These are phyloP conservation scores for Cataglyphis rosenhaueri DNA, from an alignment of 2,888 invertebrate genomes.

Conservation along the genomic window DNA sequence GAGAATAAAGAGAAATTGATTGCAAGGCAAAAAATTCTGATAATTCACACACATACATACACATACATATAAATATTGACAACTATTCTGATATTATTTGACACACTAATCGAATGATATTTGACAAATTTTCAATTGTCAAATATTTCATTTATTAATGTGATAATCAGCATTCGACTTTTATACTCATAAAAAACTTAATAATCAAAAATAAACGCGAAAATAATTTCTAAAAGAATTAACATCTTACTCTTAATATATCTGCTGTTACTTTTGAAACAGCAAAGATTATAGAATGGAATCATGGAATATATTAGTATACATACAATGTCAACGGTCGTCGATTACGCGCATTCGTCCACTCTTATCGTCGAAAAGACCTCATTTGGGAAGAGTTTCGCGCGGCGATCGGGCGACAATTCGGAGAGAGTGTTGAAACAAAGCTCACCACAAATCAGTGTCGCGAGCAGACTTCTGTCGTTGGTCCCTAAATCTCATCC, in stretches of 20 bases:
- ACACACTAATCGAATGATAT: background rate
- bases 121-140: background rate
- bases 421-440: constrained; percentile 82
- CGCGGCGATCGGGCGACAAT: constrained; percentile 67
- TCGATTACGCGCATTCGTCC: background rate
- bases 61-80: background rate
- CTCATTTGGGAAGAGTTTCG: constrained; percentile 56
- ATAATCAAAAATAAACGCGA: background rate
- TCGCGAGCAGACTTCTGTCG: constrained; percentile 84
- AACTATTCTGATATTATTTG: background rate
- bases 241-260: background rate
- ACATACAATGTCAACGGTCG: background rate
- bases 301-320: background rate
- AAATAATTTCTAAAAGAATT: background rate
- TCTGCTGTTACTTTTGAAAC: background rate
- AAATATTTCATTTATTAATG: background rate
- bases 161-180: background rate
- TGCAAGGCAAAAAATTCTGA: background rate
- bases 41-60: background rate
- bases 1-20: background rate
- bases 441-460: constrained; percentile 86
- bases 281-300: background rate
- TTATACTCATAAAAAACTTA: background rate
- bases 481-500: constrained; percentile 85
- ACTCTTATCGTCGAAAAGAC: constrained; percentile 4